A percentile compares a stretch with the other conserved stretches of the same genome.
These are phyloP conservation scores for Drymonia ruficornis DNA, from an alignment of 2,888 invertebrate genomes.

Conservation along the genomic window DNA sequence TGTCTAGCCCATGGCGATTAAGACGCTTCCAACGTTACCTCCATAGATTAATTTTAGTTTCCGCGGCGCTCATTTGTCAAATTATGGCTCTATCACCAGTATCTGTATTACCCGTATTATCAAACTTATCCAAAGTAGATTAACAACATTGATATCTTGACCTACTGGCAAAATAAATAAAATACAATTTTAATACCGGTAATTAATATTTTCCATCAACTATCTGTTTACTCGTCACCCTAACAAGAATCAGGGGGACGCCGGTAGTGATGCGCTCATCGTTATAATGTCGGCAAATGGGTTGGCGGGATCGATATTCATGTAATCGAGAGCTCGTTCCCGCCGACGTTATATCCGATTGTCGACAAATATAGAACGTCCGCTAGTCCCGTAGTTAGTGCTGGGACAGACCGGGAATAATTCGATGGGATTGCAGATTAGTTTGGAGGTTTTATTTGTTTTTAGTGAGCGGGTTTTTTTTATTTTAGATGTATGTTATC, in stretches of 20 bases:
- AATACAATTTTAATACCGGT: too few species aligned
- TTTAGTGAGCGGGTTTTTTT: not conserved
- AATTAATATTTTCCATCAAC: too few species aligned
- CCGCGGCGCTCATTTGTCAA: too few species aligned
- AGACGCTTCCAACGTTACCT: too few species aligned
- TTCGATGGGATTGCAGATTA: constrained; percentile 3
- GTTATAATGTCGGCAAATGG: constrained; percentile 48
- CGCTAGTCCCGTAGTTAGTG: constrained; percentile 19
- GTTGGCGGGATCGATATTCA: constrained; percentile 49
- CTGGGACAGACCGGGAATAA: not conserved
- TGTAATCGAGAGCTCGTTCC: constrained; percentile 47
- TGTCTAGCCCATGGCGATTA: too few species aligned
- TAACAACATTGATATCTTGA: too few species aligned
- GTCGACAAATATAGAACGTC: constrained; percentile 31
- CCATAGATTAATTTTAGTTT: too few species aligned
- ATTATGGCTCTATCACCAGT: too few species aligned
- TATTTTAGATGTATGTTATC: not conserved
- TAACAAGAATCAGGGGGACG: not conserved
- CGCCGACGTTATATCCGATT: constrained; percentile 40
- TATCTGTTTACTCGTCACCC: not conserved
- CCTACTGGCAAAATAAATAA: too few species aligned
- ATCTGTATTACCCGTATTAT: too few species aligned
- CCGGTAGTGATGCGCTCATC: constrained; percentile 32
- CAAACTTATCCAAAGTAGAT: too few species aligned
- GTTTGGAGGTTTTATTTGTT: not conserved